Evolutionary conservation across 2,113 vertebrate genomes (phyloP).

Genomic region (Odontophorus gujanensis): DNA sequence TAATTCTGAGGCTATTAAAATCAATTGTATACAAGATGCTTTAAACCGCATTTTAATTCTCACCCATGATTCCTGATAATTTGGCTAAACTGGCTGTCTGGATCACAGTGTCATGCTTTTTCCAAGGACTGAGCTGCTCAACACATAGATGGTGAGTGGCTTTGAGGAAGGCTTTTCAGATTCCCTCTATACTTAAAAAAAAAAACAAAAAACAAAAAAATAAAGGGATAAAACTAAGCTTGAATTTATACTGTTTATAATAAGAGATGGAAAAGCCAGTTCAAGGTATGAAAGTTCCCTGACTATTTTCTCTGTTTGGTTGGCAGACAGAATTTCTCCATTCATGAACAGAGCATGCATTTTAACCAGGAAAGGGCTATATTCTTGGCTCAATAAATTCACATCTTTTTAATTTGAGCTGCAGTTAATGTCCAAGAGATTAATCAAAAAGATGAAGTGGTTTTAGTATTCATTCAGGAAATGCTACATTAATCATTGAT

Average conservation of each 20-base stretch:
- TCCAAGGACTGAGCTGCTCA: neutral
- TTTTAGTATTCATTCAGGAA: neutral
- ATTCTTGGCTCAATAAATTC: neutral
- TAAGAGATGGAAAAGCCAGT: neutral
- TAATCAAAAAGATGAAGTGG: slow-evolving; percentile 25
- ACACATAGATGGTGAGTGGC: neutral
- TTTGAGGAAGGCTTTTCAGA: neutral
- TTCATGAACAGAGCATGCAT: neutral
- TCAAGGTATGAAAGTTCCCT: neutral
- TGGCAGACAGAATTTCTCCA: neutral
- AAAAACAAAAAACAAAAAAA: neutral
- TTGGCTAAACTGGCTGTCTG: neutral
- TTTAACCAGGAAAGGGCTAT: neutral
- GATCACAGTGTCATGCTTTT: neutral
- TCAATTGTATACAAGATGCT: neutral
- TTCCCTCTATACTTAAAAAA: neutral
- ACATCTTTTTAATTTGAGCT: neutral
- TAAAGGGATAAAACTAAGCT: neutral
- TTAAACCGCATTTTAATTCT: neutral
- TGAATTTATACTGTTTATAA: neutral
- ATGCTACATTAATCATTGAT: slow-evolving; percentile 15
- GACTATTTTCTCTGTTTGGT: neutral
- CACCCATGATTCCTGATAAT: neutral
- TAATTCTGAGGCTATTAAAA: neutral
- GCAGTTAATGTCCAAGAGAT: neutral